Percentiles rank a stretch among this genome's conserved stretches.
These are phyloP conservation scores for Macrobrachium rosenbergii DNA, from an alignment of 1,140 invertebrate genomes.

Conservation along the genomic window DNA sequence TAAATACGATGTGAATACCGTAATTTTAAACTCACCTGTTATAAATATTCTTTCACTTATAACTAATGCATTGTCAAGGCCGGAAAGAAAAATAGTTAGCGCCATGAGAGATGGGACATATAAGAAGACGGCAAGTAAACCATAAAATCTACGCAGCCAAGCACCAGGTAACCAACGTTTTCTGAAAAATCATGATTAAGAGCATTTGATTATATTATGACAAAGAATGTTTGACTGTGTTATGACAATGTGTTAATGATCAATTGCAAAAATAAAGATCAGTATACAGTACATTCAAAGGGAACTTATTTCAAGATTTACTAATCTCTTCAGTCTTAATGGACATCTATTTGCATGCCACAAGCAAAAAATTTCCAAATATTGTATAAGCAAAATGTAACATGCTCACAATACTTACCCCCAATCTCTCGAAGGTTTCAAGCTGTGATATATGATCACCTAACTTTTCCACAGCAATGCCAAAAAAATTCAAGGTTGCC, in stretches of 20 bases:
- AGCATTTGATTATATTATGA: background rate
- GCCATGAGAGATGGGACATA: conserved; percentile 84
- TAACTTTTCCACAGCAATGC: conserved; percentile 80
- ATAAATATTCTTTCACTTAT: conserved; percentile 62
- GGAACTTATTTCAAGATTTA: background rate
- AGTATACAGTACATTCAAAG: no score
- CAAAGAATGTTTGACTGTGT: background rate
- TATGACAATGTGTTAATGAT: no score
- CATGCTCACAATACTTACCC: conserved; percentile 64
- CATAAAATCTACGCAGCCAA: conserved; percentile 76
- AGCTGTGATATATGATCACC: conserved; percentile 71
- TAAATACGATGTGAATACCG: no score
- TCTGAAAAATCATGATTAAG: background rate
- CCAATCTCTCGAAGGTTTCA: conserved; percentile 55
- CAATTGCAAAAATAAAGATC: no score
- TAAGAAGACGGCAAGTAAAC: conserved; percentile 78
- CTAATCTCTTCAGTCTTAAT: background rate
- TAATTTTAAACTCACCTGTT: conserved; percentile 17
- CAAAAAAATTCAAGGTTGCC: conserved; percentile 85
- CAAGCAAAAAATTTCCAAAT: no score
- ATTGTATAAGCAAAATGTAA: background rate
- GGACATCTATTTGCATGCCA: no score
- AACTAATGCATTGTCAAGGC: conserved; percentile 58
- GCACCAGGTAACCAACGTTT: conserved; percentile 29
- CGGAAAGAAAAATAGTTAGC: conserved; percentile 87